A percentile compares a stretch with the other conserved stretches of the same genome.
Evolutionary conservation across 2,113 vertebrate genomes (phyloP).

Genomic region (Salvelinus fontinalis): DNA sequence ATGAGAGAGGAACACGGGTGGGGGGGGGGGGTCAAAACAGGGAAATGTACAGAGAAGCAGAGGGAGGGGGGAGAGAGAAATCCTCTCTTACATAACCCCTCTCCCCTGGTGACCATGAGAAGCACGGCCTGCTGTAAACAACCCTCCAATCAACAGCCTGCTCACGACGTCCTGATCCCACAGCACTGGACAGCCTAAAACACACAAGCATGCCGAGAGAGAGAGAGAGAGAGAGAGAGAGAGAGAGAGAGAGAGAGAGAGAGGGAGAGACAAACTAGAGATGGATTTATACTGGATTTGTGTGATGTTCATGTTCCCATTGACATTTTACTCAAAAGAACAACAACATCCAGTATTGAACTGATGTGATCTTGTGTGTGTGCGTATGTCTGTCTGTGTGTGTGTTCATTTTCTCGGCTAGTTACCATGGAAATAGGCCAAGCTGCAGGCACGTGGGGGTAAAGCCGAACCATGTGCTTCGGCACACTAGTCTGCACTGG

Average conservation of each 20-base stretch:
- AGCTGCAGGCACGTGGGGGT: constrained; percentile 67
- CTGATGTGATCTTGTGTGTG: constrained; percentile 30
- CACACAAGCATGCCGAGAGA: too few relatives aligned
- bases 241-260: too few relatives aligned
- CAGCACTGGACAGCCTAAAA: not conserved
- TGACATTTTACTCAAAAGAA: constrained; percentile 51
- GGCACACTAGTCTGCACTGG: constrained; percentile 53
- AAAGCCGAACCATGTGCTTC: constrained; percentile 72
- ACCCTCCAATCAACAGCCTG: constrained; percentile 4
- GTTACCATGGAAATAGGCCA: constrained; percentile 76
- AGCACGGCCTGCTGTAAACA: constrained; percentile 6
- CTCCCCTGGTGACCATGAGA: not conserved
- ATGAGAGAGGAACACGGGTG: not conserved
- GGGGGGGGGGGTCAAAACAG: not conserved
- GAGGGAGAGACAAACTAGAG: not conserved
- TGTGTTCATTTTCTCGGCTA: constrained; percentile 56
- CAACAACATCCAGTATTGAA: constrained; percentile 52
- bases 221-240: too few relatives aligned
- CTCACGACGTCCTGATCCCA: not conserved
- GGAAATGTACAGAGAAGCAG: not conserved
- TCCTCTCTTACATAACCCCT: constrained; percentile 14
- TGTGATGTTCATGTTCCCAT: constrained; percentile 23
- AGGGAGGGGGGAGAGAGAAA: not conserved
- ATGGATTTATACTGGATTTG: constrained; percentile 57
- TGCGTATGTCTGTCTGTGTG: constrained; percentile 20